A percentile compares a stretch with the other conserved stretches of the same genome.
Evolutionary conservation across 2,888 invertebrate species (phyloP).

Genomic region (Polydrusus tereticollis): DNA sequence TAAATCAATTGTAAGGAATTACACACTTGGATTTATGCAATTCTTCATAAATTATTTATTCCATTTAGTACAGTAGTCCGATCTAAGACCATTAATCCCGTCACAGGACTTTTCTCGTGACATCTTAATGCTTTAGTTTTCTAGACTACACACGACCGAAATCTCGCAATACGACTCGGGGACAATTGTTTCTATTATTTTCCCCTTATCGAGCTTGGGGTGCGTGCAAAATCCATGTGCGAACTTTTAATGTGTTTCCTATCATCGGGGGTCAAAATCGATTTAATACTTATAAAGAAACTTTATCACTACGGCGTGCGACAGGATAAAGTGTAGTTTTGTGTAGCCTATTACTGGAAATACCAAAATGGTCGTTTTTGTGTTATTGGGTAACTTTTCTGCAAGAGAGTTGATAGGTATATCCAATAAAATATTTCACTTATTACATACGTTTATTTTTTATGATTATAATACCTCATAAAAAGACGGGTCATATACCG

Average conservation of each 20-base stretch:
- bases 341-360: constrained; percentile 6
- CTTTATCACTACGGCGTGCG: constrained; percentile 31
- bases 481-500: no score
- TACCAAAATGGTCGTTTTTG: neutral
- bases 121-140: constrained; percentile 32
- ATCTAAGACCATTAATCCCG: neutral
- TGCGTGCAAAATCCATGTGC: constrained; percentile 34
- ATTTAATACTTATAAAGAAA: constrained; percentile 29
- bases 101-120: constrained; percentile 18
- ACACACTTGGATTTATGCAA: neutral
- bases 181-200: constrained; percentile 47
- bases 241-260: constrained; percentile 44
- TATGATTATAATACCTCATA: no score
- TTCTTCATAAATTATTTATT: neutral
- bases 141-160: constrained; percentile 33
- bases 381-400: neutral
- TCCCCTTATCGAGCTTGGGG: constrained; percentile 26
- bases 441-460: no score
- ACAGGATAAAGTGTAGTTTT: constrained; percentile 25
- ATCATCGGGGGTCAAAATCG: constrained; percentile 24
- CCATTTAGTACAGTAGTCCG: neutral
- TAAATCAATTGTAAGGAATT: neutral
- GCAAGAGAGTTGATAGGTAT: neutral
- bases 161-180: constrained; percentile 19
- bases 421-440: no score